A percentile compares a stretch with the other conserved stretches of the same genome.
Evolutionary conservation across 2,113 vertebrate species (phyloP).

Genomic region (Xenus cinereus): DNA sequence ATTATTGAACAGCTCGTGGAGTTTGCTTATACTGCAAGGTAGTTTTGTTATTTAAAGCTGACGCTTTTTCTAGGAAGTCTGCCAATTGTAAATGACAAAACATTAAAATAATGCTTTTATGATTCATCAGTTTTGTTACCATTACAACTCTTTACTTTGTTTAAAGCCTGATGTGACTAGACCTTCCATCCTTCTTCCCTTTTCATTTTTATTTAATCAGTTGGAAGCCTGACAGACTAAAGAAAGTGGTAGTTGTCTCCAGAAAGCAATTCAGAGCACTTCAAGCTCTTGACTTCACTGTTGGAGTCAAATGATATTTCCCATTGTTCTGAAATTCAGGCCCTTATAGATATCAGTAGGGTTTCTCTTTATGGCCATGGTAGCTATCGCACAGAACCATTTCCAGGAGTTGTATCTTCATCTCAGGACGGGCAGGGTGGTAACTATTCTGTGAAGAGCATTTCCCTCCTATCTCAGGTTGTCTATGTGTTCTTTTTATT

Average conservation of each 20-base stretch:
- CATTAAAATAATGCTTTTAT: not conserved
- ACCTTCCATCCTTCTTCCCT: not conserved
- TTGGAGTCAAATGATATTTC: not conserved
- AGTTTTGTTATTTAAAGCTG: conserved; percentile 29
- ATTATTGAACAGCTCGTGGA: conserved; percentile 95
- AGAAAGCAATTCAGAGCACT: not conserved
- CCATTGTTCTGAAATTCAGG: not conserved
- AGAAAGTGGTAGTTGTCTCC: not conserved
- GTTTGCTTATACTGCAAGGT: conserved; percentile 97
- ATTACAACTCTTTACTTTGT: not conserved
- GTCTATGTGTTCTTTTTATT: not conserved
- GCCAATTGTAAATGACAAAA: not conserved
- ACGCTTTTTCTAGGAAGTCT: not conserved
- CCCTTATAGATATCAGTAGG: not conserved
- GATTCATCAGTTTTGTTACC: not conserved
- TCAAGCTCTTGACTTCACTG: not conserved
- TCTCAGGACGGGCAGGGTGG: not conserved
- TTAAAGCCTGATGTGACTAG: not conserved
- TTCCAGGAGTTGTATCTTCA: not conserved
- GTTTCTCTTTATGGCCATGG: not conserved
- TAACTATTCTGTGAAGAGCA: not conserved
- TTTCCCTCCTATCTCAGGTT: not conserved
- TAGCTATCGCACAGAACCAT: not conserved
- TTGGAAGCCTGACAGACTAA: not conserved
- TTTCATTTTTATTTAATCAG: not conserved